These are phyloP conservation scores for Bombus fervidus DNA, from an alignment of 1,140 invertebrate species.

Conservation along the genomic window DNA sequence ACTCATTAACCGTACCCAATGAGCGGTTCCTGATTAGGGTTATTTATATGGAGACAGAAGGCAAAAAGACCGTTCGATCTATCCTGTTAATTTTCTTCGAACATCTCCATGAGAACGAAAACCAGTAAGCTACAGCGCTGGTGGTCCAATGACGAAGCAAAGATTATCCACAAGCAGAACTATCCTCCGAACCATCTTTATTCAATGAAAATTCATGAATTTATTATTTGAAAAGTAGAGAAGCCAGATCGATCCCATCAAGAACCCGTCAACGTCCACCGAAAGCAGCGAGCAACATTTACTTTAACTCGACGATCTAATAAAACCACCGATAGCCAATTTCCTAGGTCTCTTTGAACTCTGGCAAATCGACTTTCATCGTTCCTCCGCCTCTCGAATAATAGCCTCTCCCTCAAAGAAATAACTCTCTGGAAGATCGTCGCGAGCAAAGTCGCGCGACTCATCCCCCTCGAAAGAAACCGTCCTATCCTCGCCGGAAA, in stretches of 20 bases:
- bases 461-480: background rate
- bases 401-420: conserved; percentile 27
- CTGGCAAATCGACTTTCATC: conserved; percentile 26
- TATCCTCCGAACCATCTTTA: conserved; percentile 10
- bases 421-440: conserved; percentile 26
- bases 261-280: too few relatives aligned
- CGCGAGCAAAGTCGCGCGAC: conserved; percentile 32
- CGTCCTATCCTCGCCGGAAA: conserved; percentile 68
- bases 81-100: background rate
- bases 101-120: conserved; percentile 49
- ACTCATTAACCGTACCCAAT: conserved; percentile 69
- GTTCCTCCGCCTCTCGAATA: conserved; percentile 40
- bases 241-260: too few relatives aligned
- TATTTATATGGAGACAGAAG: conserved; percentile 67
- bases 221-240: background rate
- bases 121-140: conserved; percentile 54
- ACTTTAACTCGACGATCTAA: background rate
- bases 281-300: background rate
- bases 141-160: conserved; percentile 55
- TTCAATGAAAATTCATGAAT: conserved; percentile 57
- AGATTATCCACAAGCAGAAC: conserved; percentile 50
- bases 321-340: conserved; percentile 11
- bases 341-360: conserved; percentile 19
- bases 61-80: background rate
- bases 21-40: conserved; percentile 70